phyloP scores from a whole-genome alignment of 2,797 vertebrate genomes.

The Anguilla marmorata region DNA sequence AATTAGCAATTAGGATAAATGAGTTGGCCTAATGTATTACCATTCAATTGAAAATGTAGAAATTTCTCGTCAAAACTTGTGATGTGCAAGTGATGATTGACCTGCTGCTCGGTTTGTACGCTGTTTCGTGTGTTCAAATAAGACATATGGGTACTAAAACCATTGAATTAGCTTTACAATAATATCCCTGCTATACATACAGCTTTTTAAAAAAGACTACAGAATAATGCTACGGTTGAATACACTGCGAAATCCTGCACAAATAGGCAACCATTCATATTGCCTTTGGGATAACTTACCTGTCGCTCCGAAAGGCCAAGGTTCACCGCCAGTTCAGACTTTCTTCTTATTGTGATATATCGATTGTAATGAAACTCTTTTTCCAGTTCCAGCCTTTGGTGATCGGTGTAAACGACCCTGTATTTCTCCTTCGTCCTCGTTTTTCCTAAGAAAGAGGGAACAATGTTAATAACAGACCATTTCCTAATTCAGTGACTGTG shows the following conservation, averaged over 20 bases:
- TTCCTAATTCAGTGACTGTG: not conserved
- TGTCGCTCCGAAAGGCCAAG: conserved; percentile 94
- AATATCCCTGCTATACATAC: too few species aligned
- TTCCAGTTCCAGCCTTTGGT: conserved; percentile 93
- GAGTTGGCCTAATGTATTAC: not conserved
- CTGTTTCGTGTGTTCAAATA: not conserved
- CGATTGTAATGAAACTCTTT: conserved; percentile 97
- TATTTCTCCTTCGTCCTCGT: conserved; percentile 98
- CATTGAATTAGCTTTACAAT: too few species aligned
- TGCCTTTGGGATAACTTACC: conserved; percentile 65
- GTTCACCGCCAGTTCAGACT: conserved; percentile 89
- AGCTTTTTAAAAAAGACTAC: too few species aligned
- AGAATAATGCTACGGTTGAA: not conserved
- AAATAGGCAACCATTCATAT: not conserved
- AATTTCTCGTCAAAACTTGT: not conserved
- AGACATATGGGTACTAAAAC: not conserved
- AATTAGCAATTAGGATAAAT: not conserved
- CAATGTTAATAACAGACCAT: not conserved
- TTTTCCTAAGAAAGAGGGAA: conserved; percentile 75
- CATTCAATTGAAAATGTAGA: not conserved
- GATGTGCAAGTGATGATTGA: not conserved
- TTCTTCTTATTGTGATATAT: conserved; percentile 93
- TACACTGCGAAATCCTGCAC: not conserved
- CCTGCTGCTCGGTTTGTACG: not conserved
- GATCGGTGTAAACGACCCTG: conserved; percentile 92